Evolutionary conservation across 2,888 invertebrate genomes (phyloP), one percentile per base, ranked within the genome.

Genomic region (Artemia sinica): DNA sequence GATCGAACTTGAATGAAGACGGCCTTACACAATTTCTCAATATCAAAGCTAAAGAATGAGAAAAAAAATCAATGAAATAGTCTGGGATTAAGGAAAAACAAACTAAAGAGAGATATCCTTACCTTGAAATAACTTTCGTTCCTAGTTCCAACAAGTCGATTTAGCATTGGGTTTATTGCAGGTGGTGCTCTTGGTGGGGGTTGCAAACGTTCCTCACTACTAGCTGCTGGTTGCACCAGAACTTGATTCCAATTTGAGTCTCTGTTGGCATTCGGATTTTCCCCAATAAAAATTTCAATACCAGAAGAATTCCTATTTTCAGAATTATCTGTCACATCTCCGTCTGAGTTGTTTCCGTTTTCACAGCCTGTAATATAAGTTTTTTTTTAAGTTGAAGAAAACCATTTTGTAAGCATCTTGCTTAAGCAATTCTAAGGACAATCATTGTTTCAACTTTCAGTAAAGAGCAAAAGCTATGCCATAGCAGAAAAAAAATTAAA

Each of bases 41-140:
- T n/a, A n/a, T n/a, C n/a, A n/a, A n/a, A n/a, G n/a, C n/a, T n/a
- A n/a, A n/a, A 58, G 14, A 0, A 58, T 13, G n/a, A n/a, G n/a
- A n/a, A n/a, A n/a, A n/a, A n/a, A n/a, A n/a, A 58, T n/a, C 8
- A 14, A 58, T n/a, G 14, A 14, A 14, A 6, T 13, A 6, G 14
- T 58, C 14, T 13, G 3, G n/a, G 8, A 2, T 52, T 52, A n/a
- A n/a, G 3, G 8, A 58, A 51, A 51, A 51, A 51, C 13, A 58
- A 58, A 58, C 14, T n/a, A n/a, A 18, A 66, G 41, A 14, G 41
- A 1, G 18, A 48, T 28, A 85, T 65, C 84, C 72, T 86, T 74
- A 90, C 91, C 82, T 89, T 85, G 75, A 90, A 92, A 76, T 94
- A 94, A 75, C 93, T 94, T 77, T 94, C 92, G 75, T 93, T 94